phyloP scores from a whole-genome alignment of 2,113 vertebrate species.

The Rhinoderma darwinii region DNA sequence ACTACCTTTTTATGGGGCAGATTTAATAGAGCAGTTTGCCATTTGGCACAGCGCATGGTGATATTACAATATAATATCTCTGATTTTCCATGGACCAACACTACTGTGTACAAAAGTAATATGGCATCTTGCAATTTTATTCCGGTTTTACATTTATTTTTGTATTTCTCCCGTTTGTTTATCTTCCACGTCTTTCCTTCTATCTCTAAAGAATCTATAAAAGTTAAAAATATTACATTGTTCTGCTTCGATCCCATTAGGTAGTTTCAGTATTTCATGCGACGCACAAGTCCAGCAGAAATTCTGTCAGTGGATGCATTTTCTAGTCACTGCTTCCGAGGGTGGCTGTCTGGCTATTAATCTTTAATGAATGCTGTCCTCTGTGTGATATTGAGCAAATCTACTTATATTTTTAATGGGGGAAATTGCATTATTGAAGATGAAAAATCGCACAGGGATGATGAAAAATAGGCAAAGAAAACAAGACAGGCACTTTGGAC shows the following conservation, averaged over 20 bases:
- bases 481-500: slow-evolving; percentile 53
- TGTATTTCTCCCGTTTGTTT: neutral
- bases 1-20: no score
- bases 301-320: slow-evolving; percentile 49
- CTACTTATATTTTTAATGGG: slow-evolving; percentile 56
- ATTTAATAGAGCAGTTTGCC: no score
- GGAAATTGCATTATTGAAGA: slow-evolving; percentile 57
- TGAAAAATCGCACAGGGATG: slow-evolving; percentile 34
- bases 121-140: no score
- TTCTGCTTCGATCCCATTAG: neutral
- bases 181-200: neutral
- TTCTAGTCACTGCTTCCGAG: slow-evolving; percentile 46
- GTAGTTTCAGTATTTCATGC: slow-evolving; percentile 2
- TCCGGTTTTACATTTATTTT: neutral
- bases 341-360: slow-evolving; percentile 51
- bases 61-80: no score
- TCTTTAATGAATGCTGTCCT: slow-evolving; percentile 58
- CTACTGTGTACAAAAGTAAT: no score
- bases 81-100: no score
- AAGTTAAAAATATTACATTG: neutral
- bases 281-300: slow-evolving; percentile 24
- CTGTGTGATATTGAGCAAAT: slow-evolving; percentile 59
- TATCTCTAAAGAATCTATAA: neutral
- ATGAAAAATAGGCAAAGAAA: slow-evolving; percentile 57
- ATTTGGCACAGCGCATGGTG: no score